These are phyloP conservation scores for Brachynemurus nebulosus DNA, from an alignment of 2,888 invertebrate species.

Conservation along the genomic window DNA sequence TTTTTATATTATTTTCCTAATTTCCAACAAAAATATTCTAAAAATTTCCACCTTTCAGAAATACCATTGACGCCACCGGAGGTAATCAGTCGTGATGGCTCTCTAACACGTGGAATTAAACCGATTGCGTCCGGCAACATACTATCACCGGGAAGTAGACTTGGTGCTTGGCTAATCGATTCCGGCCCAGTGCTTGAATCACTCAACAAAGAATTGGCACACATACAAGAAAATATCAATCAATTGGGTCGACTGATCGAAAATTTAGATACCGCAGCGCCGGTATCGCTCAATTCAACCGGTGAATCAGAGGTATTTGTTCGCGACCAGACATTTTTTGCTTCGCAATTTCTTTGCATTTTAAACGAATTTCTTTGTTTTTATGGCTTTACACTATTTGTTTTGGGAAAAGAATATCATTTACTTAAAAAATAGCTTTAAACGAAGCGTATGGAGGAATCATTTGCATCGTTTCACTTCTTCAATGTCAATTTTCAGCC, in stretches of 20 bases:
- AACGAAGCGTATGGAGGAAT: neutral
- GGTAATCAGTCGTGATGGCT: constrained; percentile 31
- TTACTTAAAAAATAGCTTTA: neutral
- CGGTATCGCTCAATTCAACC: constrained; percentile 4
- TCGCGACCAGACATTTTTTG: too few relatives aligned
- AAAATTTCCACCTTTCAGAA: constrained; percentile 31
- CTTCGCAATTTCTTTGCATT: too few relatives aligned
- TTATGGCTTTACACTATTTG: neutral
- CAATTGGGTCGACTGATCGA: constrained; percentile 51
- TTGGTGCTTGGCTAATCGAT: constrained; percentile 55
- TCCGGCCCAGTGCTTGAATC: constrained; percentile 47
- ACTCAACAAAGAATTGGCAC: constrained; percentile 48
- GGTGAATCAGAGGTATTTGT: constrained; percentile 4
- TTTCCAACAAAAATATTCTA: too few relatives aligned
- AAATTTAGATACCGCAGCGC: constrained; percentile 32
- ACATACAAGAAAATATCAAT: constrained; percentile 53
- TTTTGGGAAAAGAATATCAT: constrained; percentile 1
- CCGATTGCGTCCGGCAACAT: constrained; percentile 19
- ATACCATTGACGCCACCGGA: constrained; percentile 31
- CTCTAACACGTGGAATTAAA: constrained; percentile 30
- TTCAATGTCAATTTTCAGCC: neutral
- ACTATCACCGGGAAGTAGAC: constrained; percentile 35
- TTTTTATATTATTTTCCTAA: too few relatives aligned
- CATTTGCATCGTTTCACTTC: neutral
- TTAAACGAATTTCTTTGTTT: too few relatives aligned